Evolutionary conservation across 2,797 vertebrate genomes (phyloP), one percentile per base, ranked within the genome.

Genomic region (Pseudochaenichthys georgianus): DNA sequence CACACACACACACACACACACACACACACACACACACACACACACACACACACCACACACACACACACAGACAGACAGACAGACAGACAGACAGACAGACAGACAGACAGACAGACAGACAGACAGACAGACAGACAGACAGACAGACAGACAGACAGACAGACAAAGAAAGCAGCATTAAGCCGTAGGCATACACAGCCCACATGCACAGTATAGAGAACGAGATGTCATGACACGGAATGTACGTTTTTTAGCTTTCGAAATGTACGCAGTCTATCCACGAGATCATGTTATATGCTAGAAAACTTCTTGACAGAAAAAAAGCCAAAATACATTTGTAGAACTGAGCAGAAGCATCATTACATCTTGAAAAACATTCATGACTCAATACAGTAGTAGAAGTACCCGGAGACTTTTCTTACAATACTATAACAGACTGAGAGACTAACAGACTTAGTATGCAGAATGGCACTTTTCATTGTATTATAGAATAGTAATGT

Each of bases 131-230:
- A 23, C 23, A 23, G 2, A 34, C 34, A 34, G 5, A 8, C 34
- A 64, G 55, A 62, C 61, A 59, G 50, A 28, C 3, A 54, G 46
- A 68, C 31, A 55, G 71, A 70, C 55, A n/a, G 78, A 65, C 28
- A 54, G 73, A n/a, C 69, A 83, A 64, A 57, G 62, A 76, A 74
- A 84, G 74, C 65, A 77, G 16, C 28, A 13, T 34, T 78, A 87
- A 87, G 55, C 63, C 65, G 2, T 46, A 66, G 75, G 31, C 70
- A 81, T 3, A 75, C 80, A 86, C 58, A 34, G 74, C 57, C 61
- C 53, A 84, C 81, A 89, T 64, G 57, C 79, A 90, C 59, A 72
- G 45, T 38, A 9, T 47, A 23, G 38, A 41, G 31, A 64, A 68
- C 47, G 17, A 74, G 1, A 63, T 3, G 4, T 43, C 9, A 3